Conservation (phyloP, 2,888 invertebrate species). For the Cephus pulcher region DNA sequence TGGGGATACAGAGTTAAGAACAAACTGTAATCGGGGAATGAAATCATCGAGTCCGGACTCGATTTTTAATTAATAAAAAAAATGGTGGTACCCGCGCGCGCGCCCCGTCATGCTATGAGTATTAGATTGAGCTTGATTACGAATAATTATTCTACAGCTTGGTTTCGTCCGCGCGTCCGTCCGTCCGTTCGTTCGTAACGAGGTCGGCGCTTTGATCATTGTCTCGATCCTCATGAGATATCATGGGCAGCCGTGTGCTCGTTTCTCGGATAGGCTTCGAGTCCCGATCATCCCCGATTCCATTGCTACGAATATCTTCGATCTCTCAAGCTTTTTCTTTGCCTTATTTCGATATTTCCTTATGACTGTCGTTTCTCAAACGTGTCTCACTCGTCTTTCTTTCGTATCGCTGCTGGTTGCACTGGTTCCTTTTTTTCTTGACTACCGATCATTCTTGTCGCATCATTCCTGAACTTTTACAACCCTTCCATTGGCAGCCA, state of each 20-base stretch:
- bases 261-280: not conserved
- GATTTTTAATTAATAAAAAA: conserved; percentile 50
- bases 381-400: not conserved
- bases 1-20: conserved; percentile 35
- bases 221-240: conserved; percentile 39
- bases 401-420: not conserved
- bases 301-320: conserved; percentile 12
- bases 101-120: conserved; percentile 53
- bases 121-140: conserved; percentile 64
- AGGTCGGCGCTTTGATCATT: conserved; percentile 50
- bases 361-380: not conserved
- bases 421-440: not conserved
- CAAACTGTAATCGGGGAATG: conserved; percentile 38
- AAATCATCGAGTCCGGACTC: conserved; percentile 31
- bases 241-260: conserved; percentile 23
- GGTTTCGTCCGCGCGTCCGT: conserved; percentile 41
- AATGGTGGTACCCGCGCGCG: conserved; percentile 21
- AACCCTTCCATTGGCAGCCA: not conserved
- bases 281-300: not conserved
- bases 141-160: conserved; percentile 61
- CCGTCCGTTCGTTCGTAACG: conserved; percentile 29
- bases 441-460: not conserved
- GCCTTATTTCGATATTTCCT: not conserved
- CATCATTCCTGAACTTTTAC: not conserved
- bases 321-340: conserved; percentile 9